Evolutionary conservation across 2,888 invertebrate species (phyloP).

Genomic region (Ophioninae sp.): DNA sequence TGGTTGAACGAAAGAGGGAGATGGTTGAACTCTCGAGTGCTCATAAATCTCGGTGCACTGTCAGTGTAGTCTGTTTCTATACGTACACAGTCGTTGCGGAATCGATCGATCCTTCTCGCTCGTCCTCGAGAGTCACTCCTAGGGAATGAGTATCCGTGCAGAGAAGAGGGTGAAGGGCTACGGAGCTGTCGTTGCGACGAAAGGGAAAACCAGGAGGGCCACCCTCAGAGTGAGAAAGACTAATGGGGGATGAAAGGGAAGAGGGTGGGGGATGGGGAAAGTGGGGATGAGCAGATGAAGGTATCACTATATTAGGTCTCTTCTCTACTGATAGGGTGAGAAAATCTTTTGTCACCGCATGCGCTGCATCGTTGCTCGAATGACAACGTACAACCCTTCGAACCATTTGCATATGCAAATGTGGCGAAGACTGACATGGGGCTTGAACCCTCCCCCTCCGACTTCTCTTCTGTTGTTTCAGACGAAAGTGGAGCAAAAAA

Average conservation of each 20-base stretch:
- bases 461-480: slow-evolving; percentile 12
- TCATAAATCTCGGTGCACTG: slow-evolving; percentile 57
- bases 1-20: slow-evolving; percentile 31
- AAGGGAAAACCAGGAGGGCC: not conserved
- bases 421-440: slow-evolving; percentile 6
- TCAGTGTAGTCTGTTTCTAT: slow-evolving; percentile 14
- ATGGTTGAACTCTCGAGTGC: slow-evolving; percentile 32
- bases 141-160: slow-evolving; percentile 41
- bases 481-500: slow-evolving; percentile 17
- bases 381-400: slow-evolving; percentile 18
- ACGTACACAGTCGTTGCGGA: slow-evolving; percentile 2
- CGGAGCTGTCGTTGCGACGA: slow-evolving; percentile 14
- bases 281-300: not conserved
- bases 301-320: not conserved
- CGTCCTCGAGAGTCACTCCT: slow-evolving; percentile 37
- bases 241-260: not conserved
- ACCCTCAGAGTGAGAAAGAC: not conserved
- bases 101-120: slow-evolving; percentile 52
- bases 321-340: slow-evolving; percentile 17
- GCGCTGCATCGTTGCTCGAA: slow-evolving; percentile 28
- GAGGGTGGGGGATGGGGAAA: not conserved
- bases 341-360: slow-evolving; percentile 37
- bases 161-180: slow-evolving; percentile 25
- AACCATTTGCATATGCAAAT: slow-evolving; percentile 33
- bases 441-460: not conserved